Evolutionary conservation across 2,113 vertebrate genomes (phyloP).

Genomic region (Cercopithecus mona): DNA sequence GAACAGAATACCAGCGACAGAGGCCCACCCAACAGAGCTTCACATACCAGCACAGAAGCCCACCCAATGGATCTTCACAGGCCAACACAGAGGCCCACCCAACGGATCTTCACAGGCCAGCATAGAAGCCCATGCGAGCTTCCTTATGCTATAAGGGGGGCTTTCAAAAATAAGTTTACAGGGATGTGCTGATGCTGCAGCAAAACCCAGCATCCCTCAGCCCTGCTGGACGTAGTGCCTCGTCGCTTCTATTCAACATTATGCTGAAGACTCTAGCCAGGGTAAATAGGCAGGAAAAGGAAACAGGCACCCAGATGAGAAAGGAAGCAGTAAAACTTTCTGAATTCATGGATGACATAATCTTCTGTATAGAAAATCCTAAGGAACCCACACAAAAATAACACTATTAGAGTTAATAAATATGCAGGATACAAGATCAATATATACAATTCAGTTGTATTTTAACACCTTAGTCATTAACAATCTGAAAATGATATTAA

Average conservation of each 20-base stretch:
- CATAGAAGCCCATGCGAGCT: too few species aligned
- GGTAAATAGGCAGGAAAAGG: not conserved
- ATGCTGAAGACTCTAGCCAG: not conserved
- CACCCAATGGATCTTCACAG: accelerated
- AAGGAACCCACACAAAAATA: not conserved
- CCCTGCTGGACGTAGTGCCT: not conserved
- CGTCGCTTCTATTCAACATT: not conserved
- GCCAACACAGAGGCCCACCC: too few species aligned
- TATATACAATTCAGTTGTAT: not conserved
- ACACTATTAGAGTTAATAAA: not conserved
- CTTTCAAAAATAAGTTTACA: too few species aligned
- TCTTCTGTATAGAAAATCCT: not conserved
- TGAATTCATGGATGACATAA: not conserved
- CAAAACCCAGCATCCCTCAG: too few species aligned
- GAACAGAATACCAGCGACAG: too few species aligned
- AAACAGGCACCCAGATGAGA: not conserved
- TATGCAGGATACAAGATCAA: not conserved
- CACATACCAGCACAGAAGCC: too few species aligned
- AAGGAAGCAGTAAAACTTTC: not conserved
- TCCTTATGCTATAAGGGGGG: too few species aligned
- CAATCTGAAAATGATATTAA: not conserved
- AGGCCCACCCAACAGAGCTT: too few species aligned
- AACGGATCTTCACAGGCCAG: too few species aligned
- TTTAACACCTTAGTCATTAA: not conserved
- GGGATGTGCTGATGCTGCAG: too few species aligned